A percentile compares a stretch with the other conserved stretches of the same genome.
phyloP scores from a whole-genome alignment of 2,797 vertebrate genomes.

The Synaphobranchus kaupii region DNA sequence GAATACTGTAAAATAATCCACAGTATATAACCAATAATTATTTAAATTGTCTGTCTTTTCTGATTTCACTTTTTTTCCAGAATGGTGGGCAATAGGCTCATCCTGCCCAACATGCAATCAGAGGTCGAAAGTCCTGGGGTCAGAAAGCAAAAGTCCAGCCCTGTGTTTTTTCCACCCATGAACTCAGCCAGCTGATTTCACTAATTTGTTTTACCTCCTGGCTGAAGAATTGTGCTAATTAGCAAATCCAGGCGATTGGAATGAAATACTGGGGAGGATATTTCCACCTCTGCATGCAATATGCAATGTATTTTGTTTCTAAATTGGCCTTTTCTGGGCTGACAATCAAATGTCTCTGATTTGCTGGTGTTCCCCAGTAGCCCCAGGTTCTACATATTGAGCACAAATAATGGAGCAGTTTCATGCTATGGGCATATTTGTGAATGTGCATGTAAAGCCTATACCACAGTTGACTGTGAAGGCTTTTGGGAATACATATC shows the following conservation, averaged over 20 bases:
- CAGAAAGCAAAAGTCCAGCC: no score
- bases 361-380: background rate
- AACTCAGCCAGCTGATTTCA: no score
- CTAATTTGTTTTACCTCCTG: no score
- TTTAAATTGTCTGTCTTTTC: background rate
- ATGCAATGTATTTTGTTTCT: background rate
- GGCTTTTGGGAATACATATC: background rate
- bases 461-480: background rate
- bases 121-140: no score
- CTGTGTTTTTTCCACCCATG: no score
- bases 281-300: no score
- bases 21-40: background rate
- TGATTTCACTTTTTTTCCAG: background rate
- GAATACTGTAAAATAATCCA: background rate
- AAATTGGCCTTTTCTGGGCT: background rate
- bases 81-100: background rate
- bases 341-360: background rate
- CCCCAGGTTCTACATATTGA: background rate
- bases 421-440: background rate
- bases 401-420: background rate
- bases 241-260: no score
- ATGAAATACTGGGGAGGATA: no score
- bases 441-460: background rate
- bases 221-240: no score
- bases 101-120: background rate